Evolutionary conservation across 2,113 vertebrate species (phyloP).

Genomic region (Atlantisia rogersi): DNA sequence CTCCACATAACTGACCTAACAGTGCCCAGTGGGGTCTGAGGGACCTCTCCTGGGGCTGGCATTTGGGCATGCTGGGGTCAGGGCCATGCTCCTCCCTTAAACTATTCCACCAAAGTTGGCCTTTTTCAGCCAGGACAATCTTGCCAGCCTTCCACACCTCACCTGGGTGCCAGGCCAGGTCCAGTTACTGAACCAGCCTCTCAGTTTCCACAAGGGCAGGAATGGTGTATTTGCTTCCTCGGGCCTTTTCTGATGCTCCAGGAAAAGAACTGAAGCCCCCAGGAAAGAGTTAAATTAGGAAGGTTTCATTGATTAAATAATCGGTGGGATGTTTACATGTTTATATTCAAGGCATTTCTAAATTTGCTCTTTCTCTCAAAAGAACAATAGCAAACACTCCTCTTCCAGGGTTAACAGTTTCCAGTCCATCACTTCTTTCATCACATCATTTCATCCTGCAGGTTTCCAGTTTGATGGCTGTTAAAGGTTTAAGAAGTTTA

Average conservation of each 20-base stretch:
- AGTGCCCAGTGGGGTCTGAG: not conserved
- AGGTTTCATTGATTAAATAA: not conserved
- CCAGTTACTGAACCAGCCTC: not conserved
- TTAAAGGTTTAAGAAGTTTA: slow-evolving; percentile 52
- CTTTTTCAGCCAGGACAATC: not conserved
- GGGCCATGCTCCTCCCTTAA: not conserved
- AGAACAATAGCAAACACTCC: slow-evolving; percentile 33
- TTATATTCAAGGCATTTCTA: slow-evolving; percentile 7
- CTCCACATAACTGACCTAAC: not conserved
- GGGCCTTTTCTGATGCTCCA: not conserved
- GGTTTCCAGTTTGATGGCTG: slow-evolving; percentile 40
- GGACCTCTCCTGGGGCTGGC: not conserved
- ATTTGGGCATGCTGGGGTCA: not conserved
- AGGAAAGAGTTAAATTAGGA: not conserved
- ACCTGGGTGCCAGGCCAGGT: not conserved
- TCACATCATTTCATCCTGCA: slow-evolving; percentile 20
- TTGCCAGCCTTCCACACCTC: not conserved
- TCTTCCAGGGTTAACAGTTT: slow-evolving; percentile 29
- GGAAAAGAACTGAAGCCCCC: not conserved
- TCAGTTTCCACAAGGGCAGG: not conserved
- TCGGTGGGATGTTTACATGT: not conserved
- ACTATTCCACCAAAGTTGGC: not conserved
- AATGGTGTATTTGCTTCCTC: not conserved
- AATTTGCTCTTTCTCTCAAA: not conserved
- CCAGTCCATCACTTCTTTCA: slow-evolving; percentile 34